A percentile compares a stretch with the other conserved stretches of the same genome.
Conservation (phyloP, 2,888 invertebrate species). For the Quadriops clusia region DNA sequence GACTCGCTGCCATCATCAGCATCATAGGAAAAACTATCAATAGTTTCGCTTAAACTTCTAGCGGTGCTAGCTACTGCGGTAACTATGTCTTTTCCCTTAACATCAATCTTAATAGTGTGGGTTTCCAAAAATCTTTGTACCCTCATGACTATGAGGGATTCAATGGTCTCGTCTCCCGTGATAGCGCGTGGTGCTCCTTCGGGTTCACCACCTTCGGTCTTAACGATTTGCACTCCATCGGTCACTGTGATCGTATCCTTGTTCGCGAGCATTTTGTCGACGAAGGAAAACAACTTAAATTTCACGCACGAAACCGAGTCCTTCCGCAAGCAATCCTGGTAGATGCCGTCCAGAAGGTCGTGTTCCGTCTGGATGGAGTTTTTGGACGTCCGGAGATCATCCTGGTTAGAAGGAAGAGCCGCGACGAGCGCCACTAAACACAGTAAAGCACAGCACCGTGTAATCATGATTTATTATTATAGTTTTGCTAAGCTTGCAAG, state of each 20-base stretch:
- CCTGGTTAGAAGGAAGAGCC: slow-evolving; percentile 61
- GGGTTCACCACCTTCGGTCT: slow-evolving; percentile 51
- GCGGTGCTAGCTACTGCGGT: slow-evolving; percentile 70
- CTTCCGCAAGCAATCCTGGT: slow-evolving; percentile 67
- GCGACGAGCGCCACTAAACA: slow-evolving; percentile 43
- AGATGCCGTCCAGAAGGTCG: slow-evolving; percentile 66
- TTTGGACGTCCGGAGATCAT: slow-evolving; percentile 41
- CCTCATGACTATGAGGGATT: slow-evolving; percentile 52
- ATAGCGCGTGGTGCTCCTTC: slow-evolving; percentile 69
- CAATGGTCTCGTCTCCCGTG: slow-evolving; percentile 51
- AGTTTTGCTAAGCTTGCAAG: no score
- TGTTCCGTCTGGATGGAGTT: slow-evolving; percentile 58
- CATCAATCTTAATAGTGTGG: slow-evolving; percentile 71
- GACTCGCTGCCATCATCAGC: no score
- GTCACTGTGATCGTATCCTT: slow-evolving; percentile 70
- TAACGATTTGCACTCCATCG: slow-evolving; percentile 74
- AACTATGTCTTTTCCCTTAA: slow-evolving; percentile 74
- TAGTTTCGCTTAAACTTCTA: slow-evolving; percentile 64
- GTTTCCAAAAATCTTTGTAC: slow-evolving; percentile 66
- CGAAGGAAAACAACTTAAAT: slow-evolving; percentile 75
- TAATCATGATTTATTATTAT: no score
- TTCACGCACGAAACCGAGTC: slow-evolving; percentile 77
- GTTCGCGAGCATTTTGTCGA: slow-evolving; percentile 72
- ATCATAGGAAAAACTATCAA: slow-evolving; percentile 50
- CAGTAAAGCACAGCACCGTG: no score